Evolutionary conservation across 2,797 vertebrate genomes (phyloP), one percentile per base, ranked within the genome.

Genomic region (Anniella stebbinsi): DNA sequence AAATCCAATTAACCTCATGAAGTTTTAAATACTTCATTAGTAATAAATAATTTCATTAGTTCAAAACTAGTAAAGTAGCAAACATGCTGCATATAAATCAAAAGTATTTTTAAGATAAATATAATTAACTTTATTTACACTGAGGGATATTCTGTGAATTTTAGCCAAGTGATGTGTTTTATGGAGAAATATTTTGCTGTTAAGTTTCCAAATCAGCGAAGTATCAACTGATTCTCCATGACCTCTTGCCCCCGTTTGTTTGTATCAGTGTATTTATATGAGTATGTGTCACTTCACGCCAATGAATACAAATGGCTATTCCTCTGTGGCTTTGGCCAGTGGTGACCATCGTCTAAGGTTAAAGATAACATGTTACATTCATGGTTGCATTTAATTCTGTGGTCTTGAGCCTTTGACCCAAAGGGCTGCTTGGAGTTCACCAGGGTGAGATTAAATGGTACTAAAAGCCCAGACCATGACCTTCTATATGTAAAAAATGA

Each of bases 401-500:
- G 88, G 88, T 85, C 92, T 95, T 96, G 88, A 95, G 91, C 92
- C 94, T 96, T 95, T 96, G 95, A 97, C 94, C 92, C 91, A 95
- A 89, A 33, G 85, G 86, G 80, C 54, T 90, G 78, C 90, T 94
- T 91, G 87, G 80, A 87, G 89, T 93, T 96, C 87, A 92, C 63
- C 86, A 95, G 94, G 94, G 91, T 95, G 93, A 93, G 78, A 92
- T 93, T 95, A 94, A 97, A 95, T 90, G 77, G 89, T 87, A 90
- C 87, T 21, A 89, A 95, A 88, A 90, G 89, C 77, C 41, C 87
- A 94, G 91, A 93, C 54, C 57, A 67, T 96, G 96, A 96, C 94
- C 91, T 96, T 94, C 96, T 82, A 95, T 93, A 94, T 94, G 84
- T 92, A 95, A 97, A 95, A 97, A 97, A 96, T 95, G 87, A 97